Base-by-base conservation (phyloP, 2,113 vertebrate species). In the Monopterus albus region DNA sequence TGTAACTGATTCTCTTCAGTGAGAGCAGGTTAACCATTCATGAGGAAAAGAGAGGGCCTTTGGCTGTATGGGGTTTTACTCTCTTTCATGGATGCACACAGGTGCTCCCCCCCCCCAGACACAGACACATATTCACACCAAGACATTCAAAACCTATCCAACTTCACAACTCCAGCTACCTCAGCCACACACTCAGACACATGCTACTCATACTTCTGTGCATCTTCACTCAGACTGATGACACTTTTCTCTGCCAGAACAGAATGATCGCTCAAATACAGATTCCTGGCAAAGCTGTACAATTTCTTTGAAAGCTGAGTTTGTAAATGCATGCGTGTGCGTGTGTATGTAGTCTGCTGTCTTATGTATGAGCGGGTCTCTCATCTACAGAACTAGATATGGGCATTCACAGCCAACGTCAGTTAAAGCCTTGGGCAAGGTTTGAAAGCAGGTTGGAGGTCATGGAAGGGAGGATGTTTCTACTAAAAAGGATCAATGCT, bases 1-100 rank as follows among this genome's bases (percentile, higher is more conserved):
- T 25, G 70, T 80, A 85, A 90, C 60, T 84, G 74, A 88, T 86
- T 83, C 51, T 51, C 53, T 77, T 84, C 68, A 66, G 39, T 71
- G 51, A 56, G 51, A 82, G 66, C 51, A 75, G 62, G 75, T 79
- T 82, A 59, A 67, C 69, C 78, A 82, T 81, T 84, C 74, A 79
- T 45, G 56, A 33, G 29, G 51, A 59, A 58, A 72, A 43, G 43
- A 62, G 66, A 57, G 31, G 53, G 53, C 47, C 53, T 63, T 76
- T 20, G 74, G 73, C 81, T 80, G 33, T 12, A 36, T 36, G 26
- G 65, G 69, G 33, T 68, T 83, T 74, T 39, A 73, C 60, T 62
- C 52, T 59, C 47, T 63, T 46, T 17, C 20, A 76, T 60, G 53
- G 45, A 73, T 58, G 43, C 5, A 55, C 57, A 78, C 55, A 57